Conservation (phyloP, 2,113 vertebrate species). For the Electrona antarctica region DNA sequence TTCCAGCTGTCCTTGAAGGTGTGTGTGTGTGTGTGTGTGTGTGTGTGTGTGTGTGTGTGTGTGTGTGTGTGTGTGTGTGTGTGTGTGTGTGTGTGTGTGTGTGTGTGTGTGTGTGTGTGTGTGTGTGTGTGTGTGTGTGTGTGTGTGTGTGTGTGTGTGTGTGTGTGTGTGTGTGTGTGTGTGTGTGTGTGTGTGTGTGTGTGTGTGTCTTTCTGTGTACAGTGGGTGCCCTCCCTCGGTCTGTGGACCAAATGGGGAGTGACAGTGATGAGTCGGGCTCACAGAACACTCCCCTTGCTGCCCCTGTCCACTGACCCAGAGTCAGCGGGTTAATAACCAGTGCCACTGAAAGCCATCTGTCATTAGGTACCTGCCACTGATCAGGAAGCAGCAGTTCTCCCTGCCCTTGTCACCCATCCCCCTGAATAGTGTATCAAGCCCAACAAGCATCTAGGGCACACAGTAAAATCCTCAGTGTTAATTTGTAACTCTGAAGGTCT, state of each 20-base stretch:
- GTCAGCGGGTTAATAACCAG: slow-evolving; percentile 73
- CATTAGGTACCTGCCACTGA: slow-evolving; percentile 67
- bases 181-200: not conserved
- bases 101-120: too few species aligned
- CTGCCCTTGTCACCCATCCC: slow-evolving; percentile 63
- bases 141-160: not conserved
- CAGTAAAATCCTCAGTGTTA: too few species aligned
- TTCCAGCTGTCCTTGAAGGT: too few species aligned
- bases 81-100: too few species aligned
- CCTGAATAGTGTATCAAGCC: slow-evolving; percentile 63
- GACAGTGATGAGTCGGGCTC: slow-evolving; percentile 45
- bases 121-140: too few species aligned
- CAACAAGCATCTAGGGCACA: slow-evolving; percentile 16
- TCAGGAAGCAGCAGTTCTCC: slow-evolving; percentile 62
- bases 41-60: too few species aligned
- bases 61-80: too few species aligned
- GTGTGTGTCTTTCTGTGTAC: not conserved
- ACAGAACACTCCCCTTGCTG: slow-evolving; percentile 42
- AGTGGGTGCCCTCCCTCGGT: slow-evolving; percentile 1
- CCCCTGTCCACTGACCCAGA: slow-evolving; percentile 59
- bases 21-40: too few species aligned
- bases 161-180: not conserved
- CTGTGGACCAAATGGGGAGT: slow-evolving; percentile 14
- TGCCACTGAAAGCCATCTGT: slow-evolving; percentile 63
- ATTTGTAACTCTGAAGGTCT: too few species aligned